Evolutionary conservation across 1,140 invertebrate genomes (phyloP).

Genomic region (Hycleus cichorii): DNA sequence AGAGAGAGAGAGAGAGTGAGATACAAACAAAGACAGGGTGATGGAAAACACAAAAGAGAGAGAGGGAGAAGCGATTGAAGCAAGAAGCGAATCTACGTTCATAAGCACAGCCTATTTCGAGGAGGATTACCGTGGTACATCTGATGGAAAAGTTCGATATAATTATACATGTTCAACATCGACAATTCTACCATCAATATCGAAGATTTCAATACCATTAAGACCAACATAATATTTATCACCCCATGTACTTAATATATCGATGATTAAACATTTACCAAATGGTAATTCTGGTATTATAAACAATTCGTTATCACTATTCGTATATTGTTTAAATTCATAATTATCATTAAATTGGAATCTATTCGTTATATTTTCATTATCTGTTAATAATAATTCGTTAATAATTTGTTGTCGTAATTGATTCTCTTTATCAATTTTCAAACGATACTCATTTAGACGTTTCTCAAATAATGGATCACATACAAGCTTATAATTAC

Average conservation of each 20-base stretch:
- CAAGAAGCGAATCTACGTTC: neutral
- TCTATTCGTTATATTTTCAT: slow-evolving; percentile 27
- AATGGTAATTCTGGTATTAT: slow-evolving; percentile 66
- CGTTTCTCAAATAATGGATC: slow-evolving; percentile 19
- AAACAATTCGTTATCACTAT: slow-evolving; percentile 19
- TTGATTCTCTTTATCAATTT: slow-evolving; percentile 31
- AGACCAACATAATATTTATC: slow-evolving; percentile 73
- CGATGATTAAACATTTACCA: slow-evolving; percentile 58
- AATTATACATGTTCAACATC: slow-evolving; percentile 47
- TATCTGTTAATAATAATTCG: slow-evolving; percentile 31
- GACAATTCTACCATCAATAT: slow-evolving; percentile 51
- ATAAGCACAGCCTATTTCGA: neutral
- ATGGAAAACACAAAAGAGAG: too few species aligned
- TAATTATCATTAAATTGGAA: neutral
- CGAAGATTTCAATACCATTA: slow-evolving; percentile 74
- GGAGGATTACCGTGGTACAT: too few species aligned
- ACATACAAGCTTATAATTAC: slow-evolving; percentile 26
- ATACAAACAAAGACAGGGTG: too few species aligned
- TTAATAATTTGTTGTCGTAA: slow-evolving; percentile 33
- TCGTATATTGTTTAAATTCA: neutral
- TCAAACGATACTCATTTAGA: slow-evolving; percentile 26
- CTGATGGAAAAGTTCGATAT: neutral
- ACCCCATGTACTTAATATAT: slow-evolving; percentile 74
- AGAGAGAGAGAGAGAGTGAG: too few species aligned
- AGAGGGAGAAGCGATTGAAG: too few species aligned